Base-by-base conservation (phyloP, 2,797 vertebrate genomes). In the Cyclopterus lumpus region DNA sequence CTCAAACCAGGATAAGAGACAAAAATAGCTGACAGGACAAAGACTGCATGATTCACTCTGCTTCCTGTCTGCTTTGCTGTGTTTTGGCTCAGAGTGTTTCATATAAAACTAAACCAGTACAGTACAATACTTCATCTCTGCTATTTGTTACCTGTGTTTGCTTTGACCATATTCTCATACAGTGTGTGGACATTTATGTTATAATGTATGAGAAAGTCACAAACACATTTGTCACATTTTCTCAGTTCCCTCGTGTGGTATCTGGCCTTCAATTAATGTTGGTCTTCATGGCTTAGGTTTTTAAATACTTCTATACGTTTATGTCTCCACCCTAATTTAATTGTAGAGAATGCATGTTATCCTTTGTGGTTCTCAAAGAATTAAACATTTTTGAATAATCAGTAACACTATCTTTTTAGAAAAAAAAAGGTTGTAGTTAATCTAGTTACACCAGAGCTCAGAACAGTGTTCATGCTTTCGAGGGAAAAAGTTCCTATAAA, bases 31-130 rank as follows among this genome's bases (percentile, higher is more conserved):
- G 34, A 60, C 22, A 70, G 4, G 22, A 42, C 46, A 66, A 48
- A 0, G 7, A 18, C 4, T 61, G 24, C 15, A 36, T 79, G 74
- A 84, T 3, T 86, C 75, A 74, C 30, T 30, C 60, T 44, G 46
- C 30, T 46, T 74, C 16, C 40, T 24, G 8, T 63, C 60, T 69
- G 42, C 53, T 34, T 22, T 0, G 0, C 11, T 32, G 16, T 7
- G 28, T 55, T 49, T 59, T 30, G 2, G 10, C 26, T 63, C 38
- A 5, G 1, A n/a, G n/a, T 3, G 22, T 49, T 40, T 24, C 4
- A 60, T 5, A 75, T 3, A 6, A n/a, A 55, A 62, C 12, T 6
- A n/a, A 58, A 28, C 22, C 6, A 28, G 10, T 2, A 18, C 15
- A 55, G 10, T 3, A 22, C 14, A 54, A 22, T 12, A 3, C 26